Evolutionary conservation across 2,113 vertebrate genomes (phyloP).

Genomic region (Asarcornis scutulata): DNA sequence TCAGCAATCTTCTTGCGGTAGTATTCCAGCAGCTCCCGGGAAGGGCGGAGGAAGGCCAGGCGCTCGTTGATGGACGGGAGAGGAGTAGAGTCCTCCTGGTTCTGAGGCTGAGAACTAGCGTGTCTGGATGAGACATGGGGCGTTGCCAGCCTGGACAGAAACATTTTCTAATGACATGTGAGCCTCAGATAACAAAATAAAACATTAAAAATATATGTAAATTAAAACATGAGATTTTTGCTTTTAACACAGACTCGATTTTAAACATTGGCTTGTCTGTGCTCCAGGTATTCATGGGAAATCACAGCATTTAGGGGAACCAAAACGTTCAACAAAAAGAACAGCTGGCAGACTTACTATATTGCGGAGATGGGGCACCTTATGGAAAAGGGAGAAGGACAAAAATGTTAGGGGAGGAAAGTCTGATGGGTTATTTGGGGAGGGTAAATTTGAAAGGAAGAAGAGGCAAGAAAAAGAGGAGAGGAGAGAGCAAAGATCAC

Average conservation of each 20-base stretch:
- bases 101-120: background rate
- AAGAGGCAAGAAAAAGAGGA: background rate
- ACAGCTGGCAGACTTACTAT: background rate
- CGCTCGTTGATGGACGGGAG: slow-evolving; percentile 86
- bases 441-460: background rate
- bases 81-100: slow-evolving; percentile 73
- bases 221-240: background rate
- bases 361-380: rapidly evolving
- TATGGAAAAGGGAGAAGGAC: background rate
- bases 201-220: background rate
- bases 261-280: background rate
- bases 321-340: background rate
- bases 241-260: background rate
- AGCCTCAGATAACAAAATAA: background rate
- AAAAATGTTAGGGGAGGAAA: background rate
- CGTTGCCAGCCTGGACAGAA: background rate
- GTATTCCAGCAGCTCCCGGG: slow-evolving; percentile 90
- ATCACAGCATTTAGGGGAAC: rapidly evolving
- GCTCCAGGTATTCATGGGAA: background rate
- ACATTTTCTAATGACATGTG: background rate
- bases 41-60: slow-evolving; percentile 84
- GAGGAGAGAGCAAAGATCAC: background rate
- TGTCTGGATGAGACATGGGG: background rate
- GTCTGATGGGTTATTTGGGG: rapidly evolving
- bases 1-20: slow-evolving; percentile 89